phyloP scores from a whole-genome alignment of 2,888 invertebrate genomes.

The Gari tellinella region DNA sequence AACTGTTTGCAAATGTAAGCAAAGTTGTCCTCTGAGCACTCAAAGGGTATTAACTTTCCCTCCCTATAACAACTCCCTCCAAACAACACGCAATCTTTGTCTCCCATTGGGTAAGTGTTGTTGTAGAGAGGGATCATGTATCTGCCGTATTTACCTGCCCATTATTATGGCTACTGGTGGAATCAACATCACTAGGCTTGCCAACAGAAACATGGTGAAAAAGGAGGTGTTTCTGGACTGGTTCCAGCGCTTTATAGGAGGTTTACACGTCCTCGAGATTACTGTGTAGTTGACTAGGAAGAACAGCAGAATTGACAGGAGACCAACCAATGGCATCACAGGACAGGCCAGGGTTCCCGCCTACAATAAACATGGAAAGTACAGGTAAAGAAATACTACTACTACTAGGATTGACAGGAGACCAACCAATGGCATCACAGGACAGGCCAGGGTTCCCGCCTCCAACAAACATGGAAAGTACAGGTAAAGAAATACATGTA shows the following conservation, averaged over 20 bases:
- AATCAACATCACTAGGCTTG: conserved; percentile 64
- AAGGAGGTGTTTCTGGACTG: conserved; percentile 73
- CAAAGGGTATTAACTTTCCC: too few relatives aligned
- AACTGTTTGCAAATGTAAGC: too few relatives aligned
- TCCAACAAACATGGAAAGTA: too few relatives aligned
- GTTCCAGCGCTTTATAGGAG: conserved; percentile 75
- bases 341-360: conserved; percentile 75
- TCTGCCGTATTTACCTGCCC: conserved; percentile 75
- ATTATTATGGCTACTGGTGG: conserved; percentile 67
- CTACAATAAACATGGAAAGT: conserved; percentile 47
- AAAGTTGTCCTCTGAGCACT: too few relatives aligned
- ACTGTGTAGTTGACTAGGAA: conserved; percentile 68
- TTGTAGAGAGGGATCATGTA: too few relatives aligned
- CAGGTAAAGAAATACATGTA: too few relatives aligned
- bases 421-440: conserved; percentile 71
- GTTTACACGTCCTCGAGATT: conserved; percentile 66
- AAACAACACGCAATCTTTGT: too few relatives aligned
- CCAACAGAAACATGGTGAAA: conserved; percentile 67
- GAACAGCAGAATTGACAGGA: conserved; percentile 65
- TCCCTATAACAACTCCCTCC: too few relatives aligned
- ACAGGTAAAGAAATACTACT: neutral
- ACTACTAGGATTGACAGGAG: conserved; percentile 60
- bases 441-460: conserved; percentile 75
- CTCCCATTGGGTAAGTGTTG: too few relatives aligned
- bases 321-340: conserved; percentile 69